Evolutionary conservation across 2,797 vertebrate species (phyloP).

Genomic region (Coranthus polyacanthus): DNA sequence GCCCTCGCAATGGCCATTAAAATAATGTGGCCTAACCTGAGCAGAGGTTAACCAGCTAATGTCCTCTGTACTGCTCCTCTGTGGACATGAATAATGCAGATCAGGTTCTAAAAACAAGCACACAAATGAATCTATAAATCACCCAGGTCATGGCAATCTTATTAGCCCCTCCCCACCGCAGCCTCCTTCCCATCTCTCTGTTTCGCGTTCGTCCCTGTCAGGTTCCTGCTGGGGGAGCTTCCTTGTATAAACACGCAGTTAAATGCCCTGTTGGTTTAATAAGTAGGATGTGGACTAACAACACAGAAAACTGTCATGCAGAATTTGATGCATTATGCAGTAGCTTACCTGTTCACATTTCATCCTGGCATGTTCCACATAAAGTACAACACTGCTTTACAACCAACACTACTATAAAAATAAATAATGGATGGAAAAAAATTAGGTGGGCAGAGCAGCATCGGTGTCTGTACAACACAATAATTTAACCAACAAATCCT

Average conservation of each 20-base stretch:
- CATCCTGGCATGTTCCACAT: conserved; percentile 16
- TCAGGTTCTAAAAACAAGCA: conserved; percentile 82
- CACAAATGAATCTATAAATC: conserved; percentile 86
- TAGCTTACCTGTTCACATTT: conserved; percentile 20
- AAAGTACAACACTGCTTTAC: conserved; percentile 6
- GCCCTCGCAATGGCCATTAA: conserved; percentile 78
- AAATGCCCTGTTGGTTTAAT: conserved; percentile 72
- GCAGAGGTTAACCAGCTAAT: conserved; percentile 84
- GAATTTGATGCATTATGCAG: conserved; percentile 36
- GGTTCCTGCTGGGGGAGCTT: conserved; percentile 60
- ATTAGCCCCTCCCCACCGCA: conserved; percentile 48
- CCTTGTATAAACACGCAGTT: conserved; percentile 75
- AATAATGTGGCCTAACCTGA: conserved; percentile 84
- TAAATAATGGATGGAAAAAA: background rate
- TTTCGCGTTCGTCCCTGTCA: conserved; percentile 64
- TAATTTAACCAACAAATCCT: too few species aligned
- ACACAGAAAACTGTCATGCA: conserved; percentile 16
- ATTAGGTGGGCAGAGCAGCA: background rate
- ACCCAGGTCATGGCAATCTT: conserved; percentile 64
- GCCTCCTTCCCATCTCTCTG: conserved; percentile 35
- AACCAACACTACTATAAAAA: conserved; percentile 15
- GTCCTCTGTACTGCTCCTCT: conserved; percentile 75
- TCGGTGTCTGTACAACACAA: too few species aligned
- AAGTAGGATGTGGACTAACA: conserved; percentile 49
- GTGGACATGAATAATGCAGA: conserved; percentile 86